Base-by-base conservation (phyloP, 2,888 invertebrate species). In the Parnassius smintheus region DNA sequence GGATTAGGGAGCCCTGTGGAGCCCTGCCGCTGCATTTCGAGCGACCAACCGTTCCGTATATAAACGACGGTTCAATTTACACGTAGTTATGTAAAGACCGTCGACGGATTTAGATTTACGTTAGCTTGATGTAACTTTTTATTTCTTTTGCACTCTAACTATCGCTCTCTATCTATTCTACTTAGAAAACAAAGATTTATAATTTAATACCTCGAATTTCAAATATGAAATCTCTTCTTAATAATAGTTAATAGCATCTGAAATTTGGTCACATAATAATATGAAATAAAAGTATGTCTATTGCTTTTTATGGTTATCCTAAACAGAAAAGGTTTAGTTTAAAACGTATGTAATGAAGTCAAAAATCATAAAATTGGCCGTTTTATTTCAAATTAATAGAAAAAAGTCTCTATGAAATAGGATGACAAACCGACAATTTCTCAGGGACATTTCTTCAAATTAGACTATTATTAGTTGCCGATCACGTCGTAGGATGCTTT, bases 371-470 rank as follows among this genome's bases (percentile, higher is more conserved):
- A 81, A 83, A 84, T 76, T 72, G 80, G 68, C 79, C 82, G 82
- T 83, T 88, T 86, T 77, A 83, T 84, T 80, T 78, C 64, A 61
- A 72, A 71, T 72, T 66, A 67, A 68, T 71, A 80, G 85, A 84
- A 72, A 72, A 67, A 67, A 59, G 66, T 64, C 61, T 73, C 66
- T 70, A 74, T 76, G 75, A 75, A 84, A 81, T 80, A 85, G 82
- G 86, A 86, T 88, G 91, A 90, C 91, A 91, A 87, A 86, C 88
- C 85, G 79, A 78, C 85, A 87, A 88, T 82, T 91, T 91, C 91
- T 91, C 91, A 91, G 91, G 83, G 91, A 91, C 91, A 91, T 91
- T 89, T 91, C 84, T 85, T 74, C 78, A 85, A 89, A 91, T 91
- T 88, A 88, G 85, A 81, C 87, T 90, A 88, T 91, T 89, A 91